A percentile compares a stretch with the other conserved stretches of the same genome.
phyloP scores from a whole-genome alignment of 2,797 vertebrate species.

The Chelonia mydas region DNA sequence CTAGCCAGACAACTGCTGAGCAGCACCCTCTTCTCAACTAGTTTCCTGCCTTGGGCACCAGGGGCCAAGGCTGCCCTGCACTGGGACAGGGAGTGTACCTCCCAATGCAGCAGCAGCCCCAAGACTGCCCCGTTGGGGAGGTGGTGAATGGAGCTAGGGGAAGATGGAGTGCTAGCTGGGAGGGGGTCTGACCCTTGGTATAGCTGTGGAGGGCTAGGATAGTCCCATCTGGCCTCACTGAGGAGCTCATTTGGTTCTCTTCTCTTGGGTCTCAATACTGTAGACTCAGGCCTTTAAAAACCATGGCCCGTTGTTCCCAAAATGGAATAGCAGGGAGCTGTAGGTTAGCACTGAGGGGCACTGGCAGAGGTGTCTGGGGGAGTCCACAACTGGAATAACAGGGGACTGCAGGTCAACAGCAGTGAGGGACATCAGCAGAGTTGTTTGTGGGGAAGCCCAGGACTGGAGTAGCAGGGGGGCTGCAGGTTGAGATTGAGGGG shows the following conservation, averaged over 20 bases:
- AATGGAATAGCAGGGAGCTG: background rate
- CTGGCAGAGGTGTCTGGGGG: background rate
- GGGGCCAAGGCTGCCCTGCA: background rate
- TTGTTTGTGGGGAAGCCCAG: background rate
- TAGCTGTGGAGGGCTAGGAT: background rate
- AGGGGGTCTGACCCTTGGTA: background rate
- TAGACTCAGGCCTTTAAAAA: background rate
- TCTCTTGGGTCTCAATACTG: background rate
- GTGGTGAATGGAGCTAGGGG: background rate
- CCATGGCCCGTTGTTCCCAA: background rate
- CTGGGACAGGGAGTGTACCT: background rate
- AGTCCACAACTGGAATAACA: too few species aligned
- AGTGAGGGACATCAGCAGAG: background rate
- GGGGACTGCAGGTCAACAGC: background rate
- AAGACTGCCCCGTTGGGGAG: background rate
- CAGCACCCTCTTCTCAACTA: too few species aligned
- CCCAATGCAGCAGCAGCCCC: background rate
- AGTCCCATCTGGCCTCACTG: background rate
- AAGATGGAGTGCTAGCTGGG: background rate
- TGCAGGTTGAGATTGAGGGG: accelerated
- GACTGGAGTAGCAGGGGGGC: accelerated
- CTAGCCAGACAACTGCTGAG: background rate
- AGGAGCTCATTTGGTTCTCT: background rate
- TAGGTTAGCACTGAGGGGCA: background rate
- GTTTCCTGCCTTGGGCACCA: background rate